Percentiles rank a stretch among this genome's conserved stretches.
phyloP scores from a whole-genome alignment of 2,113 vertebrate species.

The Triplophysa dalaica region DNA sequence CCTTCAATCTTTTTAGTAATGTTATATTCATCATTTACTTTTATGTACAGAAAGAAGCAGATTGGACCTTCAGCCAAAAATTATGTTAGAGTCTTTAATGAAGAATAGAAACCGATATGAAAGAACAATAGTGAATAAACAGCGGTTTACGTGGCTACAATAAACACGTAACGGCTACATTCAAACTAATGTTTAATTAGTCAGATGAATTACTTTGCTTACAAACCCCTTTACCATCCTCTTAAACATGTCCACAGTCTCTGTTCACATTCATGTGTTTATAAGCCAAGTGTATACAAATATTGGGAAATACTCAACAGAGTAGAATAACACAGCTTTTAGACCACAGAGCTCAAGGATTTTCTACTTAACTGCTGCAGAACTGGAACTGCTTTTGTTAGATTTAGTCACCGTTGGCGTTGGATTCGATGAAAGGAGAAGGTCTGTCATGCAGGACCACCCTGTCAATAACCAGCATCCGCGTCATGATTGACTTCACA shows the following conservation, averaged over 20 bases:
- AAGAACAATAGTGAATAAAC: no score
- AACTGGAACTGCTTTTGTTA: constrained; percentile 2
- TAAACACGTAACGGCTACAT: background rate
- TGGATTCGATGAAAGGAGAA: background rate
- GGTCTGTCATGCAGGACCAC: background rate
- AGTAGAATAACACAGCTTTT: background rate
- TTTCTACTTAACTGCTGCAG: background rate
- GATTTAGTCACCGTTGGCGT: constrained; percentile 3
- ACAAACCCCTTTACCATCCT: background rate
- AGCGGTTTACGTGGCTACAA: background rate
- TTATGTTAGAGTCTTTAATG: no score
- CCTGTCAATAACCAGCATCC: background rate
- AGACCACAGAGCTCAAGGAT: background rate
- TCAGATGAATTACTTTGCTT: background rate
- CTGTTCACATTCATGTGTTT: background rate
- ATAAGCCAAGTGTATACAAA: background rate
- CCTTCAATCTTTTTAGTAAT: no score
- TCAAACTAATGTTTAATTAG: background rate
- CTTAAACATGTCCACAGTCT: background rate
- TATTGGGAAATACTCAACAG: background rate
- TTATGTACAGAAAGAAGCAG: no score
- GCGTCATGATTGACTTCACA: background rate
- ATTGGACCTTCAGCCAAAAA: no score
- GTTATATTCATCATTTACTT: no score
- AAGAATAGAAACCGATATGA: no score